Evolutionary conservation across 2,113 vertebrate genomes (phyloP).

Genomic region (Pluvianellus socialis): DNA sequence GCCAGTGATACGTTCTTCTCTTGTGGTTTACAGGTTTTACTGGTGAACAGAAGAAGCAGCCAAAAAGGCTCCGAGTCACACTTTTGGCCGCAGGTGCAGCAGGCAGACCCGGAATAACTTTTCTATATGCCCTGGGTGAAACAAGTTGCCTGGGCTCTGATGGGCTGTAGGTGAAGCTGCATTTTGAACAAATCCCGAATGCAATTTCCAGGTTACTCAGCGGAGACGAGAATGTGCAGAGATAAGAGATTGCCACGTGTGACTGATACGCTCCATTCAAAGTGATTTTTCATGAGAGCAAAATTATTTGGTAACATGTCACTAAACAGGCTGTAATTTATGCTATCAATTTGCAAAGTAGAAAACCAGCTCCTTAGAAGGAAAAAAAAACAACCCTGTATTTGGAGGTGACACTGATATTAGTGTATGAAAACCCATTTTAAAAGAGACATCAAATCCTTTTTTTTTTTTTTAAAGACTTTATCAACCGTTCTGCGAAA

Average conservation of each 20-base stretch:
- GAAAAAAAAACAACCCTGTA: not conserved
- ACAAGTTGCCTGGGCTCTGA: not conserved
- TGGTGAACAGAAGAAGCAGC: not conserved
- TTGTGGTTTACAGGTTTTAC: rapidly evolving
- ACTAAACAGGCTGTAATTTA: slow-evolving; percentile 71
- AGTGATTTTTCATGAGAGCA: slow-evolving; percentile 62
- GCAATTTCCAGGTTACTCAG: not conserved
- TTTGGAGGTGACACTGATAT: slow-evolving; percentile 52
- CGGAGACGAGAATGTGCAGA: not conserved
- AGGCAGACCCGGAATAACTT: not conserved
- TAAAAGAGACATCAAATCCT: not conserved
- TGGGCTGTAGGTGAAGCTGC: not conserved
- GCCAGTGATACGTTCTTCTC: not conserved
- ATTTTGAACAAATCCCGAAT: not conserved
- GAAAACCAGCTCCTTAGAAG: slow-evolving; percentile 50
- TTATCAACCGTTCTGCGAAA: not conserved
- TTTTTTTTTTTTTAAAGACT: not conserved
- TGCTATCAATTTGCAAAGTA: slow-evolving; percentile 51
- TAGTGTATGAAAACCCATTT: slow-evolving; percentile 25
- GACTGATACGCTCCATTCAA: slow-evolving; percentile 52
- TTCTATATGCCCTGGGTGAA: not conserved
- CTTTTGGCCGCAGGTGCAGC: not conserved
- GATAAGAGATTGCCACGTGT: slow-evolving; percentile 43
- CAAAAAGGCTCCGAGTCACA: not conserved
- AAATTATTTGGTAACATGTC: slow-evolving; percentile 65